These are phyloP conservation scores for Himantopus leucocephalus DNA, from an alignment of 2,113 vertebrate genomes.

Conservation along the genomic window DNA sequence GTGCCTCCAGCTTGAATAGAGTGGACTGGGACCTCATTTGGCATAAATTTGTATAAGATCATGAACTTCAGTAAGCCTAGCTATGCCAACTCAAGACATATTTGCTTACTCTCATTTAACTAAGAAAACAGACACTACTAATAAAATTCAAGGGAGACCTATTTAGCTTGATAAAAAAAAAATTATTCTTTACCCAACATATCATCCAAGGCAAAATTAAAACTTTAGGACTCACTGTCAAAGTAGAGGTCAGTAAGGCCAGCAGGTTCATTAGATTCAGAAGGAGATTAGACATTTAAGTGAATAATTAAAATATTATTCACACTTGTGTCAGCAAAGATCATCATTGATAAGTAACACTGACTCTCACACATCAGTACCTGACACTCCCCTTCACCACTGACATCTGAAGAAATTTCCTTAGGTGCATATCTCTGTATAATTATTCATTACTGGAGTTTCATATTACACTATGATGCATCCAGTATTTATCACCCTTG, in stretches of 20 bases:
- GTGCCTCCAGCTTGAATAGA: not conserved
- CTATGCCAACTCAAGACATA: not conserved
- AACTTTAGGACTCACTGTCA: not conserved
- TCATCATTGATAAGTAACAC: not conserved
- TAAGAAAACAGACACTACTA: not conserved
- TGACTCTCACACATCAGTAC: not conserved
- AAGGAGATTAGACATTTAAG: not conserved
- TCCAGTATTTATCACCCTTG: not conserved
- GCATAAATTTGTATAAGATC: not conserved
- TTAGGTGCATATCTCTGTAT: not conserved
- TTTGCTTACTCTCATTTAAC: not conserved
- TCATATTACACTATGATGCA: not conserved
- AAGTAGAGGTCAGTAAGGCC: not conserved
- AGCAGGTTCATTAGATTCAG: not conserved
- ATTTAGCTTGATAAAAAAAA: not conserved
- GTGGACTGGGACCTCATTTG: not conserved
- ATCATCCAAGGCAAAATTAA: not conserved
- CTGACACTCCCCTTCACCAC: not conserved
- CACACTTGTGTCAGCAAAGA: not conserved
- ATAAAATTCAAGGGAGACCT: not conserved
- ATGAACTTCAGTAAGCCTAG: not conserved
- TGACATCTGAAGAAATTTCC: not conserved
- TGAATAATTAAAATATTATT: not conserved
- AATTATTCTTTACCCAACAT: not conserved
- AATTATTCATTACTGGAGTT: not conserved